Percentiles rank a stretch among this genome's conserved stretches.
Conservation (phyloP, 2,888 invertebrate genomes). For the Philopedon plagiatum region DNA sequence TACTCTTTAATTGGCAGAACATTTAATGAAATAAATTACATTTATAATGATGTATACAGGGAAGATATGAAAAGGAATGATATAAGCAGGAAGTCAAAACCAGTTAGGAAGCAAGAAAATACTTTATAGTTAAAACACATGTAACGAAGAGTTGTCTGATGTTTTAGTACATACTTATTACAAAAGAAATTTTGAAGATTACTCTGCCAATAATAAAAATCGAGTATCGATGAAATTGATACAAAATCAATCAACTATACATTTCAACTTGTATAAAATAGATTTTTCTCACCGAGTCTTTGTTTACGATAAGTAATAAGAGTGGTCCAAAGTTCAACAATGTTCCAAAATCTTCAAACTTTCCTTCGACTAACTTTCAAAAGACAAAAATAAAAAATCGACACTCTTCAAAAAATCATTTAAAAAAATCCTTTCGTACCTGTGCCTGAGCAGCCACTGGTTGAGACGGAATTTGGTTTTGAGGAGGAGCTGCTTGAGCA, state of each 20-base stretch:
- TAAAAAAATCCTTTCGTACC: conserved; percentile 49
- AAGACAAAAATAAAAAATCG: conserved; percentile 30
- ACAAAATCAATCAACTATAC: no score
- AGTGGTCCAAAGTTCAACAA: no score
- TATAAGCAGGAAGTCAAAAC: background rate
- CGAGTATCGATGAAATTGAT: background rate
- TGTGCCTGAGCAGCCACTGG: conserved; percentile 52
- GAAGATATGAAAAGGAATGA: conserved; percentile 1
- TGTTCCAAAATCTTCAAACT: conserved; percentile 10
- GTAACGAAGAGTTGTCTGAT: conserved; percentile 14
- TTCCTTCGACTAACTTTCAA: background rate
- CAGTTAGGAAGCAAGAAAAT: background rate
- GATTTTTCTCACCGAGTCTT: no score
- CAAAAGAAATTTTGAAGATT: conserved; percentile 22
- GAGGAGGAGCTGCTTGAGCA: conserved; percentile 49
- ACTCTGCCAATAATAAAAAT: background rate
- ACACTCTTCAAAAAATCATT: conserved; percentile 32
- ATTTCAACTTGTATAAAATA: background rate
- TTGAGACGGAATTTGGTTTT: conserved; percentile 41
- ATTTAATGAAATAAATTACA: no score
- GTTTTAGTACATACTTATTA: background rate
- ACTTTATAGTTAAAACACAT: background rate
- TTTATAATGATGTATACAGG: no score
- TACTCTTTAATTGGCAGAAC: no score
- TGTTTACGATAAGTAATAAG: no score